These are phyloP conservation scores for Tautogolabrus adspersus DNA, from an alignment of 2,113 vertebrate species.

Conservation along the genomic window DNA sequence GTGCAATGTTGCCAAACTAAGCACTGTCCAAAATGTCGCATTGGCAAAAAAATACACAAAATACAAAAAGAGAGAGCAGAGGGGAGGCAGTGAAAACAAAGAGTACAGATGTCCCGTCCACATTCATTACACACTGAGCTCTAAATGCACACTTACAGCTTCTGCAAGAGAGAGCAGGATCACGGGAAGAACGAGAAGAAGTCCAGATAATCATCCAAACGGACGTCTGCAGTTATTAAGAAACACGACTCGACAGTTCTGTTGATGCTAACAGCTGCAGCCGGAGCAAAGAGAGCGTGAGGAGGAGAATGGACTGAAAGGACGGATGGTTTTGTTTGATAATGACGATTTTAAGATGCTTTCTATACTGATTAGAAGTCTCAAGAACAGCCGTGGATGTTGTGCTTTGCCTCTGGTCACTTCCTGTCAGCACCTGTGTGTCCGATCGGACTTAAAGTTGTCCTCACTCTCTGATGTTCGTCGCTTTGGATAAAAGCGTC, in stretches of 20 bases:
- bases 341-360: too few relatives aligned
- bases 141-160: slow-evolving; percentile 46
- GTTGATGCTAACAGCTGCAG: slow-evolving; percentile 55
- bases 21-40: slow-evolving; percentile 77
- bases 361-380: too few relatives aligned
- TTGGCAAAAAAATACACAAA: slow-evolving; percentile 59
- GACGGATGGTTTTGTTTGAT: too few relatives aligned
- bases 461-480: too few relatives aligned
- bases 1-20: slow-evolving; percentile 70
- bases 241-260: slow-evolving; percentile 32
- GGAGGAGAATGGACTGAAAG: slow-evolving; percentile 10
- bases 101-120: slow-evolving; percentile 55
- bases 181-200: slow-evolving; percentile 50
- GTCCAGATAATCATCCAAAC: slow-evolving; percentile 30
- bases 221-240: slow-evolving; percentile 27
- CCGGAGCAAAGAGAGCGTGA: slow-evolving; percentile 15
- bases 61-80: slow-evolving; percentile 44
- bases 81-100: slow-evolving; percentile 52
- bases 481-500: too few relatives aligned
- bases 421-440: too few relatives aligned
- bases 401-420: too few relatives aligned
- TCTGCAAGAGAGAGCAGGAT: slow-evolving; percentile 46
- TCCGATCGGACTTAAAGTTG: too few relatives aligned
- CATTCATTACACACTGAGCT: slow-evolving; percentile 46
- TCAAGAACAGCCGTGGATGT: too few relatives aligned